These are phyloP conservation scores for Delichon dasypus DNA, from an alignment of 2,797 vertebrate species.

Conservation along the genomic window DNA sequence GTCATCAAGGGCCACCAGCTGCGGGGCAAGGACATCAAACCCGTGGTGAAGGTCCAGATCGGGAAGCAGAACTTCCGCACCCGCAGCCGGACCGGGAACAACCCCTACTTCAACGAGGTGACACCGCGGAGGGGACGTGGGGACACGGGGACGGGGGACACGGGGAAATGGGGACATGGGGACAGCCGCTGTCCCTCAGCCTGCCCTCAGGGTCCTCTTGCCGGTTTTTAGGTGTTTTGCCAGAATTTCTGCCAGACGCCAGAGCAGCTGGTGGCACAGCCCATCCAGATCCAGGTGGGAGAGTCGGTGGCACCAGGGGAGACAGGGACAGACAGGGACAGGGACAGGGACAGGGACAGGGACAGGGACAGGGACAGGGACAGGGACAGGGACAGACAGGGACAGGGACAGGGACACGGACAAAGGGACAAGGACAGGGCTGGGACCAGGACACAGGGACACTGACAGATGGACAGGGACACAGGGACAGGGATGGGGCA, in stretches of 20 bases:
- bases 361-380: too few species aligned
- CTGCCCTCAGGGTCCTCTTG: fast-evolving
- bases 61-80: slow-evolving; percentile 12
- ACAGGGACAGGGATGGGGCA: too few species aligned
- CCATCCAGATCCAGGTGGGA: slow-evolving; percentile 16
- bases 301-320: fast-evolving
- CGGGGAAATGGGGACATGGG: too few species aligned
- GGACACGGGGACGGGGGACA: too few species aligned
- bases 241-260: background rate
- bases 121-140: fast-evolving
- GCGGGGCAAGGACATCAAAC: background rate
- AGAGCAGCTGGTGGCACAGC: background rate
- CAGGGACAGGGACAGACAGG: too few species aligned
- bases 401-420: background rate
- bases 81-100: background rate
- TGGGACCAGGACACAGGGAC: background rate
- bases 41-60: background rate
- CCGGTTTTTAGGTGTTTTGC: background rate
- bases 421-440: too few species aligned
- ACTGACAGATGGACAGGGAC: too few species aligned
- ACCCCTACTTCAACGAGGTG: slow-evolving; percentile 52
- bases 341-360: too few species aligned
- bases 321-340: too few species aligned
- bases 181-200: fast-evolving
- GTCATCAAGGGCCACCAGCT: slow-evolving; percentile 27